Evolutionary conservation across 2,113 vertebrate genomes (phyloP), one percentile per base, ranked within the genome.

Genomic region (Peucedramus taeniatus): DNA sequence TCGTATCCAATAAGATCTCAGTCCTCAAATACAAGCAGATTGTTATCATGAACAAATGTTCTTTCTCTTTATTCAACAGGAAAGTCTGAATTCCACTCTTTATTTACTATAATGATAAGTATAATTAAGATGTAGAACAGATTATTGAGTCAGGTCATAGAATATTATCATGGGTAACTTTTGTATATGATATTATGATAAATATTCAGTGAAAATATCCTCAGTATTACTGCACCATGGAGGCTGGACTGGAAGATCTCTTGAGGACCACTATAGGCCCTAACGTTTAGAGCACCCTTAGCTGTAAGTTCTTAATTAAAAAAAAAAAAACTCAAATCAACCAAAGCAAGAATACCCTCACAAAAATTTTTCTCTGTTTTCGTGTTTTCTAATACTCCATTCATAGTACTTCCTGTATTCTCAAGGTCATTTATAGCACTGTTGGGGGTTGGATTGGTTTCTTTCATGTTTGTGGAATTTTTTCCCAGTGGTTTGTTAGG

Each of bases 261-360:
- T 26, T 63, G 51, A 63, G 10, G 16, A 66, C 11, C 5, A 3
- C 28, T 22, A 20, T 1, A 71, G 8, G 5, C 4, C 13, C 13
- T 23, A 44, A 76, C 65, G 9, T 28, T 10, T 59, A 45, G 2
- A 90, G 20, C 18, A 42, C 13, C 30, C 35, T 65, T 22, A 83
- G 22, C 4, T 91, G 13, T 19, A 23, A 47, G 8, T 9, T 21
- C 30, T 31, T 31, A 40, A 3, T 68, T 7, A 0, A 45, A 76
- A 60, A 53, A n/a, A 8, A 1, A 54, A 47, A n/a, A 6, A 1
- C 3, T 6, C 14, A 59, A 74, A 51, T 1, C 2, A 56, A 31
- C 7, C 13, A 35, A 68, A 44, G 3, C 5, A 13, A 22, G 77
- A 79, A 30, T 19, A 2, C 2, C 0, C 14, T 72, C 7, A 53